Conservation (phyloP, 92 coral and sea anemone species). For the Phenganax subtilis region DNA sequence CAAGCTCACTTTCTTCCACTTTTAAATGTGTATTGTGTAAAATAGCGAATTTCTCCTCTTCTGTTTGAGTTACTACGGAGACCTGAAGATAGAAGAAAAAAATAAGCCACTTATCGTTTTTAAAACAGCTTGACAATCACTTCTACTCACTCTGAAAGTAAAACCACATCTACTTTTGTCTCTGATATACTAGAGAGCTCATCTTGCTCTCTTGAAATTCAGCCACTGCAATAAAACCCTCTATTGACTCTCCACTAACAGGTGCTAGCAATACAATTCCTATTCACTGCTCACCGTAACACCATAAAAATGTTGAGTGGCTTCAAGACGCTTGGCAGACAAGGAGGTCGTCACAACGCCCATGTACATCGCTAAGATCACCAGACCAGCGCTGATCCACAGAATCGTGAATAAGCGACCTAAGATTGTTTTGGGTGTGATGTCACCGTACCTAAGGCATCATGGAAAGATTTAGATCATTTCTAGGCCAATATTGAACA, state of each 20-base stretch:
- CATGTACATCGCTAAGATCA: conserved; percentile 97
- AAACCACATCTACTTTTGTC: background rate
- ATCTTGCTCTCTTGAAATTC: too few relatives aligned
- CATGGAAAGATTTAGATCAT: too few relatives aligned
- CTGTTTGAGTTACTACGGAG: conserved; percentile 68
- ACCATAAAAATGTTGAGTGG: conserved; percentile 72
- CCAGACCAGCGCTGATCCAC: conserved; percentile 95
- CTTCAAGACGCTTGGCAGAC: conserved; percentile 62
- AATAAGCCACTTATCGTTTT: background rate
- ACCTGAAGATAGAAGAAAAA: conserved; percentile 45
- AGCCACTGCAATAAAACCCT: background rate
- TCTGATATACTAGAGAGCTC: background rate
- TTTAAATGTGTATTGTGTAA: conserved; percentile 69
- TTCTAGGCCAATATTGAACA: background rate
- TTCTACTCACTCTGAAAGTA: background rate
- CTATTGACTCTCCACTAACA: background rate
- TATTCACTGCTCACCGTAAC: conserved; percentile 54
- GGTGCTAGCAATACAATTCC: background rate
- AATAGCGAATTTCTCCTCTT: conserved; percentile 76
- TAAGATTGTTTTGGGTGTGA: conserved; percentile 68
- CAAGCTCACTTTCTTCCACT: conserved; percentile 28
- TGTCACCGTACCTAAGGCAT: conserved; percentile 75
- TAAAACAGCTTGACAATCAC: background rate
- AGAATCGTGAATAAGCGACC: conserved; percentile 88
- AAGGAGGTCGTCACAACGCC: conserved; percentile 88